These are phyloP conservation scores for Ganaspis sp. DNA, from an alignment of 1,140 invertebrate species.

Conservation along the genomic window DNA sequence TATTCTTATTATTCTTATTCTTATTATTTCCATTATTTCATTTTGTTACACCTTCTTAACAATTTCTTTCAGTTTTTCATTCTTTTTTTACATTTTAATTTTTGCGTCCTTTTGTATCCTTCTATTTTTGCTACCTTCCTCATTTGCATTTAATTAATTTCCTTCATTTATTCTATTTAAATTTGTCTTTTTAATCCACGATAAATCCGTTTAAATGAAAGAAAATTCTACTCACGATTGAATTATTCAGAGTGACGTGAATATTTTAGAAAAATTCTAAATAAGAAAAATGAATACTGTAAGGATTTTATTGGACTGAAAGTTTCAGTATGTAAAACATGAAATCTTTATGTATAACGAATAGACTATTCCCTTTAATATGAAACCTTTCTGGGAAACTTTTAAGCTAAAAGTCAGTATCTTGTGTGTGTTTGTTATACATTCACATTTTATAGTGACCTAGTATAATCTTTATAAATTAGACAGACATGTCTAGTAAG, in stretches of 20 bases:
- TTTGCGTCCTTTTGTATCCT: too few species aligned
- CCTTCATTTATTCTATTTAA: background rate
- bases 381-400: constrained; percentile 1
- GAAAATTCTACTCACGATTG: background rate
- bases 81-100: too few species aligned
- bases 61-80: too few species aligned
- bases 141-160: too few species aligned
- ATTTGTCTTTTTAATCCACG: too few species aligned
- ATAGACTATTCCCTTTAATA: constrained; percentile 1
- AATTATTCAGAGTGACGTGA: background rate
- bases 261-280: background rate
- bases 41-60: too few species aligned
- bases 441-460: background rate
- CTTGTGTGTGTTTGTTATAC: background rate
- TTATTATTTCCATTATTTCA: too few species aligned
- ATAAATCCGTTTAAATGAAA: too few species aligned
- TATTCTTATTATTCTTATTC: too few species aligned
- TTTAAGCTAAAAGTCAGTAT: background rate
- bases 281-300: background rate
- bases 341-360: constrained; percentile 2
- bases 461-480: constrained; percentile 5
- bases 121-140: too few species aligned
- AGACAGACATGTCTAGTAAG: constrained; percentile 1
- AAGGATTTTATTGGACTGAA: background rate
- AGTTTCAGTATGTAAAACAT: background rate